Evolutionary conservation across 2,113 vertebrate species (phyloP), one percentile per base, ranked within the genome.

Genomic region (Rhadina sibilatrix): DNA sequence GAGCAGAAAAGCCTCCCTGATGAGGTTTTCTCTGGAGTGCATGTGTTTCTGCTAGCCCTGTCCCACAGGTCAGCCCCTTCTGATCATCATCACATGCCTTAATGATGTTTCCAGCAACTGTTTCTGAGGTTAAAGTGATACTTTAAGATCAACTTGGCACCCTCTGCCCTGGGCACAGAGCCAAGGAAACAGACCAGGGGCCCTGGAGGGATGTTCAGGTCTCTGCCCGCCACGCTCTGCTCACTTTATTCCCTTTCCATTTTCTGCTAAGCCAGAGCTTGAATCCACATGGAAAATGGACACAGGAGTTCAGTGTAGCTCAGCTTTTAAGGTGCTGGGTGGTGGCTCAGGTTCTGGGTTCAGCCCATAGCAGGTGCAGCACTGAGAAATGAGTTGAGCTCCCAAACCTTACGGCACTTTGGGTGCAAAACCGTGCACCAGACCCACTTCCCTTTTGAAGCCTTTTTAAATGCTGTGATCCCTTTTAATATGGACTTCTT

Each of bases 131-230:
- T 94, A 57, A 89, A 94, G 57, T 40, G 93, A 81, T 82, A 89
- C 92, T 97, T 96, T 94, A n/a, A n/a, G n/a, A 94, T 77, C 31
- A 78, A 50, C 61, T 94, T 94, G 93, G 94, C 93, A 5, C 37
- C 0, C 83, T 79, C 87, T 87, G 76, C 65, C 64, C 83, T 70
- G 69, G 91, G 93, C 91, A 91, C 77, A 71, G 56, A 56, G 57
- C 71, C 95, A 95, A 95, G 77, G 87, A 89, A 92, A 94, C 89
- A 92, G 66, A 25, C 0, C 9, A 91, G 93, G 68, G 94, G 95
- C 95, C 95, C 87, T 49, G 72, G 52, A 90, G 72, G 91, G 93
- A 83, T 1, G 27, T 38, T 84, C 2, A 2, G 2, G 5, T 66
- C 70, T 80, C 86, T 92, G 83, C 68, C 88, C 1, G 0, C 59